Evolutionary conservation across 1,140 invertebrate genomes (phyloP).

Genomic region (Onthophagus taurus): DNA sequence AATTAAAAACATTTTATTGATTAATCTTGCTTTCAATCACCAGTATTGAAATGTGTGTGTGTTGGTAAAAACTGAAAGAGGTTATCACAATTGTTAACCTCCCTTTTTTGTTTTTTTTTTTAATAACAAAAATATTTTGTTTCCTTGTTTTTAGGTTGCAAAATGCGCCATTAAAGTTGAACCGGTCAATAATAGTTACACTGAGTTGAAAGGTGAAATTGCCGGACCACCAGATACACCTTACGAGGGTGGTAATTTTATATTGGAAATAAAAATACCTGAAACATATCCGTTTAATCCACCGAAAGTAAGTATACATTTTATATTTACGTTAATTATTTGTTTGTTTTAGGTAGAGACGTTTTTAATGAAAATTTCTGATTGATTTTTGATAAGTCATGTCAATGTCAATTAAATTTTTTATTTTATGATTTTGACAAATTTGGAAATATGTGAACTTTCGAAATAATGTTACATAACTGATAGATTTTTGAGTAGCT

Average conservation of each 20-base stretch:
- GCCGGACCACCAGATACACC: constrained; percentile 91
- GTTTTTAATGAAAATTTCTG: too few relatives aligned
- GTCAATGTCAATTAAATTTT: too few relatives aligned
- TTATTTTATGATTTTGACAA: too few relatives aligned
- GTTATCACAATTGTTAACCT: constrained; percentile 23
- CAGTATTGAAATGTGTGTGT: constrained; percentile 4
- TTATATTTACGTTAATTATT: too few relatives aligned
- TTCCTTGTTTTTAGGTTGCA: constrained; percentile 56
- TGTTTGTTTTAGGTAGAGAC: too few relatives aligned
- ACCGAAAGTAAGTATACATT: constrained; percentile 85
- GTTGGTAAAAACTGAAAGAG: constrained; percentile 15
- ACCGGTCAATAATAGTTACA: constrained; percentile 83
- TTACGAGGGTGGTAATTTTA: constrained; percentile 90
- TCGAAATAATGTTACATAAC: too few relatives aligned
- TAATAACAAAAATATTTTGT: too few relatives aligned
- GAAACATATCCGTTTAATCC: constrained; percentile 99
- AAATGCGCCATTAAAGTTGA: constrained; percentile 90
- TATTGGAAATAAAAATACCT: constrained; percentile 95
- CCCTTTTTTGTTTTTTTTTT: constrained; percentile 7
- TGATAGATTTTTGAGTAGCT: too few relatives aligned
- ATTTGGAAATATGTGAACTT: too few relatives aligned
- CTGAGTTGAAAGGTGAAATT: constrained; percentile 84
- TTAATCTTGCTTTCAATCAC: neutral
- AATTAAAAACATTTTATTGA: neutral
- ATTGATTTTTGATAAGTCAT: too few relatives aligned